Evolutionary conservation across 2,888 invertebrate species (phyloP).

Genomic region (Electrophaes corylata): DNA sequence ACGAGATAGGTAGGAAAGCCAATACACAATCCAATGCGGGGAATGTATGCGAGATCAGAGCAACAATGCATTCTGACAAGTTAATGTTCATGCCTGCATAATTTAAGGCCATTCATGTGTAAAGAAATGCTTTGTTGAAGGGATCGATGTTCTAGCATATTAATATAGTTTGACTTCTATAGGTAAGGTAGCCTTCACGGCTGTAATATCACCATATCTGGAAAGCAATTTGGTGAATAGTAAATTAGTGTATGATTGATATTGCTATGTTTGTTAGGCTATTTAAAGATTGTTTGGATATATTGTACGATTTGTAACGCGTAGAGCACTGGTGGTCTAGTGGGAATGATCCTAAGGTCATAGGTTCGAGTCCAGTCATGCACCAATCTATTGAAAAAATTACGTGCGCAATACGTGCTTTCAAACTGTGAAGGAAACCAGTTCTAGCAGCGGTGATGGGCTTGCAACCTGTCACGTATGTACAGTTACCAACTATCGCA

Average conservation of each 20-base stretch:
- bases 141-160: not conserved
- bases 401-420: too few species aligned
- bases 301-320: too few species aligned
- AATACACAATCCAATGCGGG: constrained; percentile 40
- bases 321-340: too few species aligned
- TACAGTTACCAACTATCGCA: too few species aligned
- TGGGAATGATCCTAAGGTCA: too few species aligned
- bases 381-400: too few species aligned
- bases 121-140: constrained; percentile 29
- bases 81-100: constrained; percentile 37
- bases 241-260: not conserved
- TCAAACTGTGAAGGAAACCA: too few species aligned
- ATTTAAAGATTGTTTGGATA: too few species aligned
- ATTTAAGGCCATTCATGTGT: constrained; percentile 24
- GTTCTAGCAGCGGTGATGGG: too few species aligned
- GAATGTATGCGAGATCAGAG: constrained; percentile 44
- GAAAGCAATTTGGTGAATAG: not conserved
- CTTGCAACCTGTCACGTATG: too few species aligned
- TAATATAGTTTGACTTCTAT: not conserved
- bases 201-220: not conserved
- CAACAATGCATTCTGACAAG: constrained; percentile 50
- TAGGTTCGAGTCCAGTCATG: too few species aligned
- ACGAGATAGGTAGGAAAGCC: constrained; percentile 31
- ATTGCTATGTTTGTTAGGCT: too few species aligned
- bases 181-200: not conserved